These are phyloP conservation scores for Chionodraco myersi DNA, from an alignment of 2,113 vertebrate species.

Conservation along the genomic window DNA sequence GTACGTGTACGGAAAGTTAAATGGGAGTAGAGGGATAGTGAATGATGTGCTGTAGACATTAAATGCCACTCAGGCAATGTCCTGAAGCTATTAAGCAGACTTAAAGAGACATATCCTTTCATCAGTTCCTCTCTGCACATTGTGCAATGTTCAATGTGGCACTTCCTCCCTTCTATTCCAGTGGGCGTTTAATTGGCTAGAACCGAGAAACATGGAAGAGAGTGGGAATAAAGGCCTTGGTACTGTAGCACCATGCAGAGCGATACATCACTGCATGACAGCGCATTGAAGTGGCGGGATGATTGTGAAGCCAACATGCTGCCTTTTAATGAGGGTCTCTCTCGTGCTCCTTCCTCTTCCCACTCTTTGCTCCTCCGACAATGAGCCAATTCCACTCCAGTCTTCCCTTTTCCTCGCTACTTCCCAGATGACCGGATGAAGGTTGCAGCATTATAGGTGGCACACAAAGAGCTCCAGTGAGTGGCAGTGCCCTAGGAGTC, in stretches of 20 bases:
- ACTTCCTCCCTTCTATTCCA: slow-evolving; percentile 68
- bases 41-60: slow-evolving; percentile 60
- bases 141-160: slow-evolving; percentile 65
- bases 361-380: slow-evolving; percentile 32
- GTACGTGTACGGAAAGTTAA: slow-evolving; percentile 41
- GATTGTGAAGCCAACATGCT: slow-evolving; percentile 72
- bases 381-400: slow-evolving; percentile 39
- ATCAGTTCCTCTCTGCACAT: slow-evolving; percentile 64
- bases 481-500: slow-evolving; percentile 22
- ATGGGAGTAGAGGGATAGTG: slow-evolving; percentile 28
- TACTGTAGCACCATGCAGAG: slow-evolving; percentile 67
- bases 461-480: slow-evolving; percentile 3
- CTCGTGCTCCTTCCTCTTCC: slow-evolving; percentile 40
- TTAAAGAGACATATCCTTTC: slow-evolving; percentile 74
- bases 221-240: slow-evolving; percentile 76
- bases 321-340: slow-evolving; percentile 78
- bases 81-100: slow-evolving; percentile 72
- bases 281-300: slow-evolving; percentile 75
- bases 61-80: slow-evolving; percentile 68
- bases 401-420: slow-evolving; percentile 29
- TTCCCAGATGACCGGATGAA: slow-evolving; percentile 23
- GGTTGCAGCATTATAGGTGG: slow-evolving; percentile 16
- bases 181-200: slow-evolving; percentile 82
- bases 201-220: slow-evolving; percentile 63
- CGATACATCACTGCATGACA: slow-evolving; percentile 79